Evolutionary conservation across 2,888 invertebrate genomes (phyloP).

Genomic region (Agonopterix heracliana): DNA sequence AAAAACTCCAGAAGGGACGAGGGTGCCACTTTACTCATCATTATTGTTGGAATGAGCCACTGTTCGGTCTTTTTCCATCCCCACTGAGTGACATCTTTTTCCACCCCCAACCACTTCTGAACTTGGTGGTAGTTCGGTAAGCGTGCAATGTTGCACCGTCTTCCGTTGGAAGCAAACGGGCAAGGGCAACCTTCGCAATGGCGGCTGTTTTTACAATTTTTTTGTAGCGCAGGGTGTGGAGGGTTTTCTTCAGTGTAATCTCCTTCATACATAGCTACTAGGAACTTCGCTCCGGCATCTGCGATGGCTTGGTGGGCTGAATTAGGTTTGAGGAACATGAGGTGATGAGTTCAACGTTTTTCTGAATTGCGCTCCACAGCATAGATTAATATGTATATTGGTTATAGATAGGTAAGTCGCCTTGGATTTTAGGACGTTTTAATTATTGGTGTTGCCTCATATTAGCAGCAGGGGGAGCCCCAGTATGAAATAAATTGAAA

Average conservation of each 20-base stretch:
- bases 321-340: too few species aligned
- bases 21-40: constrained; percentile 1
- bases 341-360: too few species aligned
- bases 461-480: too few species aligned
- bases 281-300: too few species aligned
- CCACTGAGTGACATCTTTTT: background rate
- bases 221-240: constrained; percentile 1
- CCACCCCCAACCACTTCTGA: constrained; percentile 4
- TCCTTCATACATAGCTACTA: too few species aligned
- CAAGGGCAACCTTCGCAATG: constrained; percentile 1
- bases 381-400: too few species aligned
- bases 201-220: constrained; percentile 1
- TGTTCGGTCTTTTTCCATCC: constrained; percentile 3
- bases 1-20: constrained; percentile 1
- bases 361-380: too few species aligned
- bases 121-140: constrained; percentile 4
- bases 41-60: constrained; percentile 1
- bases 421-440: too few species aligned
- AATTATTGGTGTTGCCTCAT: too few species aligned
- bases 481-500: too few species aligned
- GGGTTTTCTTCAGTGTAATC: constrained; percentile 1
- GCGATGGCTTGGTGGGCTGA: too few species aligned
- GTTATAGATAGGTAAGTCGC: too few species aligned
- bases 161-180: constrained; percentile 3
- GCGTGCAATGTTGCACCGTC: background rate